These are phyloP conservation scores for Mormyrus proboscirostris DNA, from an alignment of 2,797 vertebrate species.

Conservation along the genomic window DNA sequence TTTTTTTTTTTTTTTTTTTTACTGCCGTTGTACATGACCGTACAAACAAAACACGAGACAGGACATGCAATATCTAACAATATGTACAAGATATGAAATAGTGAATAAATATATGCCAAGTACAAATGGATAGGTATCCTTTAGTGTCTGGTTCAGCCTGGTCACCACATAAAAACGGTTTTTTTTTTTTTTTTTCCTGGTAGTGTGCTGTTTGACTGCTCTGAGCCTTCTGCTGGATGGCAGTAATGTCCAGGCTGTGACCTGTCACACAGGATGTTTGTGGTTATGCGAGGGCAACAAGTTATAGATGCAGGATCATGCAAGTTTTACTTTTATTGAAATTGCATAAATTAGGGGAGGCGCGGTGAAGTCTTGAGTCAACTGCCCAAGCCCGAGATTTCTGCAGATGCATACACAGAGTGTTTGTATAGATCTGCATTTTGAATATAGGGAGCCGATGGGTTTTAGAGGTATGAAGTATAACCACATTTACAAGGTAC, in stretches of 20 bases:
- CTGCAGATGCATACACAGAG: neutral
- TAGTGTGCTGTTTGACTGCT: neutral
- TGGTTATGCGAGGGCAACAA: neutral
- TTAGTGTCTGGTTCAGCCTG: neutral
- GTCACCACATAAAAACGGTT: neutral
- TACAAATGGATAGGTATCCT: neutral
- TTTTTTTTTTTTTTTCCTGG: neutral
- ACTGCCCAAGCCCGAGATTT: neutral
- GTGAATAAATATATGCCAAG: neutral
- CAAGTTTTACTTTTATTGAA: neutral
- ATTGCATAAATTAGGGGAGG: neutral
- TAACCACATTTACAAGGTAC: neutral
- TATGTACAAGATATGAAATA: neutral
- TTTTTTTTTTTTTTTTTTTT: neutral
- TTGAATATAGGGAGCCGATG: neutral
- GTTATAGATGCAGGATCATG: neutral
- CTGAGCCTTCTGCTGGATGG: neutral
- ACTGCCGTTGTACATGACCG: neutral
- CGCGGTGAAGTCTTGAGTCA: neutral
- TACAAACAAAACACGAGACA: neutral
- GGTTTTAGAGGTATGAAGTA: neutral
- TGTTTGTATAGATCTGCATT: neutral
- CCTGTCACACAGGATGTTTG: neutral
- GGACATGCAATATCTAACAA: neutral
- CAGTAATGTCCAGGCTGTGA: neutral